Evolutionary conservation across 2,888 invertebrate species (phyloP).

Genomic region (Electrophaes corylata): DNA sequence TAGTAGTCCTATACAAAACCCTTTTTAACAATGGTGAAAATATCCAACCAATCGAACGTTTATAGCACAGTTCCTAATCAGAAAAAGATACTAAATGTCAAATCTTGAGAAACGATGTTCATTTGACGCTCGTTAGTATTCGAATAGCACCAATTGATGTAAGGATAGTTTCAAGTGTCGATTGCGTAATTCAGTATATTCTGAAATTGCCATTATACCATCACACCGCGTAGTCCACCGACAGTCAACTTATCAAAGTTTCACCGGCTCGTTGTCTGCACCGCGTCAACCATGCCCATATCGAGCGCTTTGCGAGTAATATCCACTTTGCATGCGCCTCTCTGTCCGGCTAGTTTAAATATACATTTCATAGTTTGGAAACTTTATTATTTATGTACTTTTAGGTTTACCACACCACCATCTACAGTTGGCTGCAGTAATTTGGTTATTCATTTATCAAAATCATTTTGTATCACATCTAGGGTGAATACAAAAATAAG

Average conservation of each 20-base stretch:
- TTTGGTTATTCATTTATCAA: too few relatives aligned
- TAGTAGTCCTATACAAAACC: slow-evolving; percentile 2
- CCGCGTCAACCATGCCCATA: slow-evolving; percentile 49
- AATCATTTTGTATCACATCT: too few relatives aligned
- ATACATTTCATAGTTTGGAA: slow-evolving; percentile 40
- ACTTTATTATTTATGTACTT: slow-evolving; percentile 11
- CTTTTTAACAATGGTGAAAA: neutral
- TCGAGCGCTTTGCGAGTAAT: slow-evolving; percentile 56
- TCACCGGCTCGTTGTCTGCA: slow-evolving; percentile 54
- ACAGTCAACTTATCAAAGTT: slow-evolving; percentile 67
- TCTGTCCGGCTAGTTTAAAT: slow-evolving; percentile 43
- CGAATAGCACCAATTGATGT: slow-evolving; percentile 1
- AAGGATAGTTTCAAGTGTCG: slow-evolving; percentile 10
- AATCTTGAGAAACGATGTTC: too few relatives aligned
- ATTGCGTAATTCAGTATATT: slow-evolving; percentile 21
- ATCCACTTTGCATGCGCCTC: slow-evolving; percentile 54
- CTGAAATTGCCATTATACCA: slow-evolving; percentile 24
- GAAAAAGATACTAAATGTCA: too few relatives aligned
- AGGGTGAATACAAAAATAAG: too few relatives aligned
- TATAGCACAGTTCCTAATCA: too few relatives aligned
- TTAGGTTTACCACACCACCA: neutral
- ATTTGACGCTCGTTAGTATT: too few relatives aligned
- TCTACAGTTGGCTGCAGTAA: too few relatives aligned
- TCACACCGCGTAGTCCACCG: slow-evolving; percentile 23
- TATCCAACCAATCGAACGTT: too few relatives aligned